A percentile compares a stretch with the other conserved stretches of the same genome.
Evolutionary conservation across 2,113 vertebrate species (phyloP).

Genomic region (Neodontobutis hainanensis): DNA sequence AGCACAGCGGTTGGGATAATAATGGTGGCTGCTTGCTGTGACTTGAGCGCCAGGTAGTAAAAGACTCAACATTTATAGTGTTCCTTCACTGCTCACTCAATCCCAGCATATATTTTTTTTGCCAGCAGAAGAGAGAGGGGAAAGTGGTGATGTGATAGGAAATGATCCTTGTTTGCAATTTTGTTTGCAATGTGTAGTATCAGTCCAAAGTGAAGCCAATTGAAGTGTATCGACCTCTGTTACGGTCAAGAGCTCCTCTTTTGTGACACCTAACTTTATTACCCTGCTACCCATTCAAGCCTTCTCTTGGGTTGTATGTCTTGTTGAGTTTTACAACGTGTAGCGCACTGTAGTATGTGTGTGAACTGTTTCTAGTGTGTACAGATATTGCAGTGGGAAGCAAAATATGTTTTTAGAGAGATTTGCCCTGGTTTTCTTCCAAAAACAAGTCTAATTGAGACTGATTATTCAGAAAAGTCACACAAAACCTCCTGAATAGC

Average conservation of each 20-base stretch:
- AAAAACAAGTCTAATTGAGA: conserved; percentile 68
- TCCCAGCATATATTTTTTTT: conserved; percentile 14
- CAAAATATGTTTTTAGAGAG: conserved; percentile 40
- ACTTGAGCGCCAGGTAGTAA: conserved; percentile 69
- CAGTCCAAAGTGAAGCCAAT: conserved; percentile 46
- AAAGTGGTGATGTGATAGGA: conserved; percentile 15
- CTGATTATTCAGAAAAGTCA: conserved; percentile 67
- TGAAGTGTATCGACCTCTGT: conserved; percentile 50
- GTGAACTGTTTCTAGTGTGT: conserved; percentile 19
- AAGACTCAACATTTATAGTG: conserved; percentile 66
- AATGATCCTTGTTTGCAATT: conserved; percentile 22
- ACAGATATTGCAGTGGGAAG: conserved; percentile 49
- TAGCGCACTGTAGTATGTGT: conserved; percentile 35
- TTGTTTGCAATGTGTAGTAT: conserved; percentile 22
- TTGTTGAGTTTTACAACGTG: conserved; percentile 69
- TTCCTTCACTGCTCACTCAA: conserved; percentile 34
- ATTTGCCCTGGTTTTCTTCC: conserved; percentile 55
- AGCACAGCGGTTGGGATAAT: conserved; percentile 70
- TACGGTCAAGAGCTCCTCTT: conserved; percentile 52
- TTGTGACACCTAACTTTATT: conserved; percentile 68
- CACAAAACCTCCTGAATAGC: conserved; percentile 53
- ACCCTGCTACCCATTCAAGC: conserved; percentile 44
- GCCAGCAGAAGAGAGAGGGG: conserved; percentile 26
- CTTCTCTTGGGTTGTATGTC: conserved; percentile 71
- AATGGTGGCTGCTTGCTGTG: conserved; percentile 51